These are phyloP conservation scores for Saccostrea echinata DNA, from an alignment of 1,140 invertebrate species.

Conservation along the genomic window DNA sequence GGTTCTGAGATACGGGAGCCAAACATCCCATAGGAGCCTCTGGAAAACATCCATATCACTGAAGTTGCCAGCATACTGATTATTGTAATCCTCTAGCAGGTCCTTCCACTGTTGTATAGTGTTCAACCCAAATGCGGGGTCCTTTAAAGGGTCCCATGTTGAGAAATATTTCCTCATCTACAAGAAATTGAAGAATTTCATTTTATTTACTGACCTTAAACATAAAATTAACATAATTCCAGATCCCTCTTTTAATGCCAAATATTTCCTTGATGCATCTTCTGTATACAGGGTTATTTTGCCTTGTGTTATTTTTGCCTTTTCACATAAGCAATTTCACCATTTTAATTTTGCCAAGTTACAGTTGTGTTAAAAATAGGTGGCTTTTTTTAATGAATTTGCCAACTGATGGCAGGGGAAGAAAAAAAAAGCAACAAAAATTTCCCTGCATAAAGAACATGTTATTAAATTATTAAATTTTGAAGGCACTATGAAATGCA, in stretches of 20 bases:
- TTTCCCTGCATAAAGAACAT: not conserved
- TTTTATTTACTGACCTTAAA: not conserved
- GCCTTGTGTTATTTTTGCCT: too few relatives aligned
- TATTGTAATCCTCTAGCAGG: constrained; percentile 71
- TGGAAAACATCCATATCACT: constrained; percentile 87
- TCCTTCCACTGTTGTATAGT: constrained; percentile 87
- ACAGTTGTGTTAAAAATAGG: too few relatives aligned
- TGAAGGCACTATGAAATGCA: not conserved
- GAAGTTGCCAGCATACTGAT: constrained; percentile 58
- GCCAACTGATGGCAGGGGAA: too few relatives aligned
- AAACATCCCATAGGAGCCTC: constrained; percentile 91
- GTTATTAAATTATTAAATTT: not conserved
- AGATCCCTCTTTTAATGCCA: not conserved
- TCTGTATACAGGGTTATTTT: too few relatives aligned
- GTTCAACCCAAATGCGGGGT: constrained; percentile 84
- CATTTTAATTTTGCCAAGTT: too few relatives aligned
- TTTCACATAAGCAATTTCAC: too few relatives aligned
- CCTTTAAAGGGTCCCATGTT: constrained; percentile 87
- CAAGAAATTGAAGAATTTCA: not conserved
- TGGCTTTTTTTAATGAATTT: too few relatives aligned
- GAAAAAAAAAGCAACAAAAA: not conserved
- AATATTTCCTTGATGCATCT: too few relatives aligned
- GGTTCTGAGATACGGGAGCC: constrained; percentile 90
- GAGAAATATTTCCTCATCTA: constrained; percentile 85
- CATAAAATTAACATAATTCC: not conserved